Base-by-base conservation (phyloP, 1,140 invertebrate genomes). In the Paraescarpia echinospica region DNA sequence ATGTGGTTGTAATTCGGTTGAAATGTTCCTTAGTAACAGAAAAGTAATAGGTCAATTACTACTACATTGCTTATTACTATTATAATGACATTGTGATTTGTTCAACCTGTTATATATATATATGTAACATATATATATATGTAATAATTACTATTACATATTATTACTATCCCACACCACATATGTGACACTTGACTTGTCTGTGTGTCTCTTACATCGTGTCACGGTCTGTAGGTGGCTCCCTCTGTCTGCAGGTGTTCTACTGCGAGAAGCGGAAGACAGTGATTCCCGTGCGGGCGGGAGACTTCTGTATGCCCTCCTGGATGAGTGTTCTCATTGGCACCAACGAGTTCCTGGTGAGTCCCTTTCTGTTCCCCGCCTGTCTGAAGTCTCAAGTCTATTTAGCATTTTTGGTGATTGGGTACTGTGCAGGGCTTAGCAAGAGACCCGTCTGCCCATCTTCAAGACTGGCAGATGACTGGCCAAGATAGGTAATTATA, bases 201-300 rank as follows among this genome's bases (percentile, higher is more conserved):
- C 59, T 77, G 59, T 77, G 59, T 1, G 0, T 27, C 18, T 4
- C 59, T 27, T 77, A 12, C 59, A 77, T 8, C 18, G 48, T 51
- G 48, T 51, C 48, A 9, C 8, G 48, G 48, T 90, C 89, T 34
- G 27, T 90, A 90, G 89, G 9, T 90, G 34, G 8, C 33, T 27
- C 90, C 14, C 35, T 34, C 35, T 90, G 2, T 22, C 90, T 93
- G 31, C 93, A 96, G 95, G 94, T 96, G 34, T 96, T 95, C 93
- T 96, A 96, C 93, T 96, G 96, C 95, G 96, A 96, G 93, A 95
- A 96, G 51, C 94, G 96, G 90, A 96, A 96, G 92, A 93, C 94
- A 91, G 92, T 96, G 77, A 94, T 96, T 22, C 93, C 95, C 22
- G 93, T 96, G 22, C 93, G 94, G 48, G 95, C 93, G 94, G 96